Evolutionary conservation across 2,797 vertebrate species (phyloP), one percentile per base, ranked within the genome.

Genomic region (Muscicapa comitata): DNA sequence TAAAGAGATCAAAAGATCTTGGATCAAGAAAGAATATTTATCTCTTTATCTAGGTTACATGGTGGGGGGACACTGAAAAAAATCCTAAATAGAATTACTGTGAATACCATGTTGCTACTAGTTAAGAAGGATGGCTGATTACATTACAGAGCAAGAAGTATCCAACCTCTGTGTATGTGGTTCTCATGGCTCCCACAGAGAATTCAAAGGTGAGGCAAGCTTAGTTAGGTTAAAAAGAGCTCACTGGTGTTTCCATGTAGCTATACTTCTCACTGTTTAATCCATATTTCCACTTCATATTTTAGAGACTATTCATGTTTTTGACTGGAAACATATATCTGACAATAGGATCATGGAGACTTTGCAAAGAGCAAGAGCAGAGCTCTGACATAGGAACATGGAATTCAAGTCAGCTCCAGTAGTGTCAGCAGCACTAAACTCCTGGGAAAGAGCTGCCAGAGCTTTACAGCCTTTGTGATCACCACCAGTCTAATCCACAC

Each of bases 21-120:
- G 33, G 15, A 76, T 93, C 31, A 61, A 82, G 54, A 80, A 74
- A 68, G 29, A 80, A 29, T 72, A 72, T 83, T 86, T 89, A 9
- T 62, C 17, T 91, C 31, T 87, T 82, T 37, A 68, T 68, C n/a
- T 37, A 61, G 17, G 48, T 78, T 86, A 55, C 14, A 25, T 14
- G 40, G 16, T 25, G 58, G 17, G 45, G 4, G 8, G 8, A 3
- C 14, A 24, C 10, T 75, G 47, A 84, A 89, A 65, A 65, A 75
- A 78, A 35, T 48, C 24, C 11, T 85, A 45, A 38, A 31, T 17
- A 19, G 5, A 20, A 40, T 68, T 55, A 62, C 19, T 35, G 6
- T n/a, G 14, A 73, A 50, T 25, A 53, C 10, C 8, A 29, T 50
- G 11, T 48, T 87, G 17, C 18, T 87, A 7, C 31, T 33, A 71